These are phyloP conservation scores for Sebastes jordani DNA, from an alignment of 2,797 vertebrate species.

Conservation along the genomic window DNA sequence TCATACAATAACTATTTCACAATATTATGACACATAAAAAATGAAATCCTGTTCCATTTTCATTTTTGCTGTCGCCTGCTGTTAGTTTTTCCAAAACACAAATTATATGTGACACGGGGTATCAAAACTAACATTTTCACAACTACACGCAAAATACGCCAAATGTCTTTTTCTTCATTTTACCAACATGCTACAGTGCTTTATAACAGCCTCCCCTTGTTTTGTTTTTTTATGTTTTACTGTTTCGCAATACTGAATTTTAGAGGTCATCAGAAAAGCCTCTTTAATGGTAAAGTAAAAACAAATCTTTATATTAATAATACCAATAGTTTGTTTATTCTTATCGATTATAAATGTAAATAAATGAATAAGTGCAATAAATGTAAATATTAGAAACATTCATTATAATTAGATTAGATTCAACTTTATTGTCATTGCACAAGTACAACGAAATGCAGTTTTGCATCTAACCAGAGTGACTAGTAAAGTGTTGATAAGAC, in stretches of 20 bases:
- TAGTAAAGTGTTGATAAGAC: too few species aligned
- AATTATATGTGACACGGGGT: conserved; percentile 5
- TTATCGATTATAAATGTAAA: not conserved
- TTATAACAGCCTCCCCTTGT: not conserved
- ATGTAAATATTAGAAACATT: not conserved
- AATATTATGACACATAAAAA: conserved; percentile 24
- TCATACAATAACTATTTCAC: conserved; percentile 9
- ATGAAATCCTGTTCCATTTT: conserved; percentile 11
- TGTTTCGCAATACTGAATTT: not conserved
- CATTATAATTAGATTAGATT: too few species aligned
- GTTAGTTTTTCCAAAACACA: conserved; percentile 17
- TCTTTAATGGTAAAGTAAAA: not conserved
- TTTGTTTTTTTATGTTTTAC: too few species aligned
- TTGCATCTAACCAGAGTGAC: too few species aligned
- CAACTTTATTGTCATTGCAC: too few species aligned
- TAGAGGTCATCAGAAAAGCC: not conserved
- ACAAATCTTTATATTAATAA: not conserved
- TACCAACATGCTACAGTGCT: not conserved
- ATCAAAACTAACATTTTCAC: conserved; percentile 8
- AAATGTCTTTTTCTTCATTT: not conserved
- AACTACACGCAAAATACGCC: not conserved
- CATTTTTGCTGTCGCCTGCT: conserved; percentile 1
- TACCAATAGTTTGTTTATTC: not conserved
- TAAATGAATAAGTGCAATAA: not conserved
- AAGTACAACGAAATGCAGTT: too few species aligned